phyloP scores from a whole-genome alignment of 2,797 vertebrate genomes.

The Zonotrichia albicollis region DNA sequence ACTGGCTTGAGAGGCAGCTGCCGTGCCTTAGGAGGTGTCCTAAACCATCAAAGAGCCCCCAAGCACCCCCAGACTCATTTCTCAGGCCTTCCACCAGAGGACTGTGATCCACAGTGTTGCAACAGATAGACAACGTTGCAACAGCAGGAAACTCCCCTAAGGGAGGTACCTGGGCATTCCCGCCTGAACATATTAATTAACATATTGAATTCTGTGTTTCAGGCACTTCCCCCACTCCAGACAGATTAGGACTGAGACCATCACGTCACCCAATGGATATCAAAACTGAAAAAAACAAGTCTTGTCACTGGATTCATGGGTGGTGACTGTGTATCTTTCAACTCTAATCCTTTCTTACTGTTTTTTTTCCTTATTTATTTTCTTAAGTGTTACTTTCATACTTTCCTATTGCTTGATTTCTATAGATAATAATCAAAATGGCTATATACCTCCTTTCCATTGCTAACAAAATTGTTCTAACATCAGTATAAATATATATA shows the following conservation, averaged over 20 bases:
- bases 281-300: background rate
- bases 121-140: background rate
- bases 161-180: background rate
- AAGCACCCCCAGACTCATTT: background rate
- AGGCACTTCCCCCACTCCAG: background rate
- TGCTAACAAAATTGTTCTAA: background rate
- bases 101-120: background rate
- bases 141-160: background rate
- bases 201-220: background rate
- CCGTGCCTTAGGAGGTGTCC: too few species aligned
- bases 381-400: background rate
- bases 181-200: background rate
- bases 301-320: background rate
- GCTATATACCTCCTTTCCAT: background rate
- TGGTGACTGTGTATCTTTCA: background rate
- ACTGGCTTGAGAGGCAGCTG: background rate
- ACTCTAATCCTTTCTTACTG: background rate
- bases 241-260: background rate
- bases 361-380: background rate
- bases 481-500: background rate
- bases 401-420: background rate
- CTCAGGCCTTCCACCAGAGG: background rate
- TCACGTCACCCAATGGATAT: too few species aligned
- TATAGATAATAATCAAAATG: background rate
- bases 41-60: too few species aligned